These are phyloP conservation scores for Nothoprocta perdicaria DNA, from an alignment of 2,113 vertebrate genomes.

Conservation along the genomic window DNA sequence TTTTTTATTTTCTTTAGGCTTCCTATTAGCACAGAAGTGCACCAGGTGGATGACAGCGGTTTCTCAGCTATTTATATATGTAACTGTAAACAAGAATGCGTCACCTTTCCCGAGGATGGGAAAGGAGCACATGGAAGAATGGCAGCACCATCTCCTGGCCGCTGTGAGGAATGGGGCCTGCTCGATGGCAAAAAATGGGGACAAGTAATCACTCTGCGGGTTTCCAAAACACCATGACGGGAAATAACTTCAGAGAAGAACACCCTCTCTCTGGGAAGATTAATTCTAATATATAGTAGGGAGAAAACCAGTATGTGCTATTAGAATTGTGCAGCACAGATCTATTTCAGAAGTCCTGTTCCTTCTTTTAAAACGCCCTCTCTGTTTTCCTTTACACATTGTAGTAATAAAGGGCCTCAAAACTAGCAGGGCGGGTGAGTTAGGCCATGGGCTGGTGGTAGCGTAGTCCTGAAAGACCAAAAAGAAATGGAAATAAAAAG, in stretches of 20 bases:
- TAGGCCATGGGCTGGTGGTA: not conserved
- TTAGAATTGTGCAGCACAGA: slow-evolving; percentile 11
- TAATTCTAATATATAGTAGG: not conserved
- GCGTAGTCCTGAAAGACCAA: not conserved
- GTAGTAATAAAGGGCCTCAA: not conserved
- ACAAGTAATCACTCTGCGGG: not conserved
- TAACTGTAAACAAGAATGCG: not conserved
- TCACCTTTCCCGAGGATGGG: slow-evolving; percentile 21
- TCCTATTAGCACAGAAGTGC: not conserved
- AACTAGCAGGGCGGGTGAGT: not conserved
- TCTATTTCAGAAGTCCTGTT: not conserved
- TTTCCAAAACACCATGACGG: slow-evolving; percentile 9
- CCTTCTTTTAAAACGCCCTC: not conserved
- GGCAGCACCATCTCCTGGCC: slow-evolving; percentile 71
- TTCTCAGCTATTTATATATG: not conserved
- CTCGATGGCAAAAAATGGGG: not conserved
- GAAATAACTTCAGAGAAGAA: slow-evolving; percentile 38
- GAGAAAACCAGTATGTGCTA: slow-evolving; percentile 8
- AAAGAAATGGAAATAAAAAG: not conserved
- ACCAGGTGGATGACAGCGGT: not conserved
- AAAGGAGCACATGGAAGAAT: slow-evolving; percentile 27
- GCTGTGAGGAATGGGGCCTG: slow-evolving; percentile 10
- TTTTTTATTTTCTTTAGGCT: not conserved
- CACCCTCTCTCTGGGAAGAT: not conserved
- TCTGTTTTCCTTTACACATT: not conserved